These are phyloP conservation scores for Sitodiplosis mosellana DNA, from an alignment of 1,140 invertebrate genomes.

Conservation along the genomic window DNA sequence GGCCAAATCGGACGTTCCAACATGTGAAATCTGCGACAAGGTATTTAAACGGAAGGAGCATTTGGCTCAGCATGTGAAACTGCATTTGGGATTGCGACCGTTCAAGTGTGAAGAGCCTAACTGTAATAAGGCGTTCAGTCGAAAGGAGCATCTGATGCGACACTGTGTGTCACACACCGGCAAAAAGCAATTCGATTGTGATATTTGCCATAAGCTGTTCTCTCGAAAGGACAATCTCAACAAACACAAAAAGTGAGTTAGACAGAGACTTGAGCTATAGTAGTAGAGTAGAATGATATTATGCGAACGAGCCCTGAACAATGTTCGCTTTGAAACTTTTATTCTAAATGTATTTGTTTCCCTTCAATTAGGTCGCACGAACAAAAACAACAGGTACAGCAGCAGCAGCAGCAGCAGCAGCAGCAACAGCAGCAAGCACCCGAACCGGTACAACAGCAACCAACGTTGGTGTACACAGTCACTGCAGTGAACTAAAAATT, in stretches of 20 bases:
- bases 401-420: too few relatives aligned
- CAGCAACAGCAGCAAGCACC: too few relatives aligned
- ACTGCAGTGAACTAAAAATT: too few relatives aligned
- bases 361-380: too few relatives aligned
- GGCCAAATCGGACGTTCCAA: not conserved
- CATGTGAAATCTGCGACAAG: constrained; percentile 36
- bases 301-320: not conserved
- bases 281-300: not conserved
- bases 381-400: too few relatives aligned
- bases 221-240: constrained; percentile 57
- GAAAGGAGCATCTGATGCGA: constrained; percentile 47
- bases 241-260: constrained; percentile 37
- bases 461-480: too few relatives aligned
- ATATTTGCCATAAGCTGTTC: constrained; percentile 57
- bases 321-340: not conserved
- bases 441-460: too few relatives aligned
- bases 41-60: constrained; percentile 54
- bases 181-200: constrained; percentile 52
- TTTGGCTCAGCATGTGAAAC: constrained; percentile 48
- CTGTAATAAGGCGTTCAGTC: constrained; percentile 52
- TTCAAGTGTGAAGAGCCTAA: constrained; percentile 37
- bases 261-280: not conserved
- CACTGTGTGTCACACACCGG: constrained; percentile 58
- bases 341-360: too few relatives aligned
- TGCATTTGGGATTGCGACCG: constrained; percentile 46